Conservation (phyloP, 1,140 invertebrate species). For the Alviniconcha marisindica region DNA sequence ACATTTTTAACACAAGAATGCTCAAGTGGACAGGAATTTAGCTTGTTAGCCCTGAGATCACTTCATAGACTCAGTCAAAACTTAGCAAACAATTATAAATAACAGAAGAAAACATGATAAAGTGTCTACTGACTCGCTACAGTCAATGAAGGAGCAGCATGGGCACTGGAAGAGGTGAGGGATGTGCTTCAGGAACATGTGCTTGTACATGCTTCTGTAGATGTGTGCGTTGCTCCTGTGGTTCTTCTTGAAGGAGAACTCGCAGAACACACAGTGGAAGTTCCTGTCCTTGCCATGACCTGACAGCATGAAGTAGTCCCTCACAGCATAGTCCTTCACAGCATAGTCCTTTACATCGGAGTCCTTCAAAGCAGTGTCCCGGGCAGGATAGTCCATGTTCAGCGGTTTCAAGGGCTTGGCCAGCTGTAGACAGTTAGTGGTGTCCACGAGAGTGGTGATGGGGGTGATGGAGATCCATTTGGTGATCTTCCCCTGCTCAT, state of each 20-base stretch:
- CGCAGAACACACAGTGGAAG: neutral
- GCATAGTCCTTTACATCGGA: neutral
- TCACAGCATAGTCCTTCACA: neutral
- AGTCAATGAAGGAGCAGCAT: neutral
- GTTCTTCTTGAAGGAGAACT: conserved; percentile 11
- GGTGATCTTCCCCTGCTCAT: neutral
- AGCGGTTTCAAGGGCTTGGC: no score
- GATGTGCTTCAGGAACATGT: neutral
- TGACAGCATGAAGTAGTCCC: neutral
- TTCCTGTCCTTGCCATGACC: neutral
- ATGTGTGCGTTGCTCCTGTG: neutral
- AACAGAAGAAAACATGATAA: no score
- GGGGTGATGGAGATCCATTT: conserved; percentile 12
- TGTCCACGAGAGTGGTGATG: neutral
- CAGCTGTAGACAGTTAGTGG: neutral
- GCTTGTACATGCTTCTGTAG: conserved; percentile 18
- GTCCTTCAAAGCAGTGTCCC: neutral
- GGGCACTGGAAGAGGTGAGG: neutral
- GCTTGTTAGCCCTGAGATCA: no score
- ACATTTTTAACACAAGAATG: no score
- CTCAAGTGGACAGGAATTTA: no score
- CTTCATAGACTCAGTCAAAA: no score
- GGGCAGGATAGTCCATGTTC: no score
- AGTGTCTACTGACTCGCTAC: neutral
- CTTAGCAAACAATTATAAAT: no score